Evolutionary conservation across 1,140 invertebrate species (phyloP), one percentile per base, ranked within the genome.

Genomic region (Eurosta solidaginis): DNA sequence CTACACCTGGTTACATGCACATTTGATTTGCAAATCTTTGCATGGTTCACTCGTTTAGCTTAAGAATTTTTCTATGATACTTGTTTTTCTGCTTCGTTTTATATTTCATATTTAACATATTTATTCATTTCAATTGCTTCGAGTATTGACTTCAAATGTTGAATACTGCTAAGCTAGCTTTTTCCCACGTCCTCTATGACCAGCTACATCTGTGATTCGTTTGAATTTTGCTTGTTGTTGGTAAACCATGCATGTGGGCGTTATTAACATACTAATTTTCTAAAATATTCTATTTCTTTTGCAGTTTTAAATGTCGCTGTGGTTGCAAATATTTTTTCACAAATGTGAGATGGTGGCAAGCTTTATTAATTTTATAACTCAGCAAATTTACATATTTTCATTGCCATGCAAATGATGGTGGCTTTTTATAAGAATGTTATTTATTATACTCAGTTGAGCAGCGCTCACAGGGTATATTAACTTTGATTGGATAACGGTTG

Each of bases 181-280:
- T 40, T 68, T 68, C 59, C 59, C 59, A 68, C 59, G 59, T 68
- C 33, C 59, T 68, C 33, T 68, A n/a, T 40, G 59, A n/a, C 17
- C n/a, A 29, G 59, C 59, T 68, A 68, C n/a, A n/a, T n/a, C n/a
- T 68, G 59, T 22, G 45, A 47, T 1, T 47, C 45, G 12, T n/a
- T n/a, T n/a, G n/a, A n/a, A 17, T 4, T n/a, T 47, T n/a, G 45
- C 45, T 47, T 2, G 45, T 47, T 47, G 59, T 12, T 40, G 59
- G 59, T 68, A 33, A 20, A 40, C 17, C 20, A 68, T 68, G 59
- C 59, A 29, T 40, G 59, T 68, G 59, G 59, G 59, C 59, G 59
- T 68, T 10, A 27, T 33, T 68, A n/a, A n/a, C n/a, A n/a, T n/a
- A n/a, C 27, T 49, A 29, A 17, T 63, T n/a, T 12, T 63, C 36